Base-by-base conservation (phyloP, 2,113 vertebrate species). In the Probosciger aterrimus region DNA sequence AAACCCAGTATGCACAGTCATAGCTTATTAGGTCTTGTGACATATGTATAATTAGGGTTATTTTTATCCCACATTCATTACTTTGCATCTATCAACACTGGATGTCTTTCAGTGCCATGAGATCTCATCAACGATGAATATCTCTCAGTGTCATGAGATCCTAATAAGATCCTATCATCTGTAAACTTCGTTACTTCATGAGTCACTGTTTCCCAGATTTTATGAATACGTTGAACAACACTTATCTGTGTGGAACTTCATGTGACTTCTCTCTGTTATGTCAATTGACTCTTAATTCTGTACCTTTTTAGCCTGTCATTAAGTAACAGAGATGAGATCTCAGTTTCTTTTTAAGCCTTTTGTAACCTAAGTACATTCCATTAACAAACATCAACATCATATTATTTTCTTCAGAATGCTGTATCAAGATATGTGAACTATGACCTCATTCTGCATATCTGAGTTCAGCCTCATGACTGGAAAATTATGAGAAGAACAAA, bases 131-230 rank as follows among this genome's bases (percentile, higher is more conserved):
- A 47, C 60, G 93, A 44, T 23, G 9, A 44, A 14, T 25, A 96
- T 93, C 91, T 93, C 81, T 95, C 94, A 91, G 83, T 52, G 57
- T 95, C 96, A 97, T 84, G 89, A 95, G 94, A 93, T 82, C 69
- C 77, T 71, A 59, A 75, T 59, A 64, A 87, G 77, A 49, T 78
- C 46, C 76, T 78, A 9, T 86, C 30, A 71, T 91, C 60, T 84
- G 57, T 71, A 92, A 10, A 76, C 55, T 91, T 64, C 46, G 35
- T 82, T 89, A 71, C 78, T 95, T 93, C 93, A 87, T 97, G 96
- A 96, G 73, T 96, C 95, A 96, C 91, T 5, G 3, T 69, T 96
- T 97, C 94, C 88, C 83, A 95, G 83, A 93, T 64, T 92, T 86
- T 39, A 64, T 89, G 80, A 93, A 75, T 76, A 82, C 11, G 12